phyloP scores from a whole-genome alignment of 1,140 invertebrate species.

The Bombus breviceps region DNA sequence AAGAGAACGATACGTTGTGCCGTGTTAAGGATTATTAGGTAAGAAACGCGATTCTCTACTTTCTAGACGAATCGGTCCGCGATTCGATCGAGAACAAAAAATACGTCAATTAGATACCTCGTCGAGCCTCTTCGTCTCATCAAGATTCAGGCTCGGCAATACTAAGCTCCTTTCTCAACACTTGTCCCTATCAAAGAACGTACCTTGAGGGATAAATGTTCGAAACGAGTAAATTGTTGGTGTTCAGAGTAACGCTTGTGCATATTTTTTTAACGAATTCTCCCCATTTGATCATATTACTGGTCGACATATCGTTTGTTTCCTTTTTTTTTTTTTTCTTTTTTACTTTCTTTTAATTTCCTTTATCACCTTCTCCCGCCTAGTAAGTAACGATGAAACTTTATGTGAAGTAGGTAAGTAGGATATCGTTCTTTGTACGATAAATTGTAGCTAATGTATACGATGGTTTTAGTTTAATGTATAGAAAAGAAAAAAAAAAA shows the following conservation, averaged over 20 bases:
- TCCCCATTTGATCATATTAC: background rate
- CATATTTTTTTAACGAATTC: background rate
- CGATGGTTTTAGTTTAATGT: background rate
- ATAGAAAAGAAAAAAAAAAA: background rate
- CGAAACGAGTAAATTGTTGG: slow-evolving; percentile 4
- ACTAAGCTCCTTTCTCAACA: background rate
- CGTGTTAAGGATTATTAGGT: no score
- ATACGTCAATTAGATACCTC: slow-evolving; percentile 16
- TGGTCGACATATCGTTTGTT: background rate
- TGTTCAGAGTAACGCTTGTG: background rate
- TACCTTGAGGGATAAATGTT: background rate
- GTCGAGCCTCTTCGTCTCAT: no score
- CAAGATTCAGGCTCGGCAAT: no score
- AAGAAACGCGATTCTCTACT: background rate
- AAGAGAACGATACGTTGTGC: background rate
- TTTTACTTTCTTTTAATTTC: background rate
- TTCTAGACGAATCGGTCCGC: background rate
- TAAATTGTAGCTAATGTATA: background rate
- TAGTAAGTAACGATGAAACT: background rate
- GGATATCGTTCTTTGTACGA: background rate
- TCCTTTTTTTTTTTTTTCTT: background rate
- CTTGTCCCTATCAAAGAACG: background rate
- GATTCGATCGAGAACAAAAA: background rate
- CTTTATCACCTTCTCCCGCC: background rate
- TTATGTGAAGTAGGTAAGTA: background rate